Evolutionary conservation across 2,888 invertebrate species (phyloP).

Genomic region (Dasypogon diadema): DNA sequence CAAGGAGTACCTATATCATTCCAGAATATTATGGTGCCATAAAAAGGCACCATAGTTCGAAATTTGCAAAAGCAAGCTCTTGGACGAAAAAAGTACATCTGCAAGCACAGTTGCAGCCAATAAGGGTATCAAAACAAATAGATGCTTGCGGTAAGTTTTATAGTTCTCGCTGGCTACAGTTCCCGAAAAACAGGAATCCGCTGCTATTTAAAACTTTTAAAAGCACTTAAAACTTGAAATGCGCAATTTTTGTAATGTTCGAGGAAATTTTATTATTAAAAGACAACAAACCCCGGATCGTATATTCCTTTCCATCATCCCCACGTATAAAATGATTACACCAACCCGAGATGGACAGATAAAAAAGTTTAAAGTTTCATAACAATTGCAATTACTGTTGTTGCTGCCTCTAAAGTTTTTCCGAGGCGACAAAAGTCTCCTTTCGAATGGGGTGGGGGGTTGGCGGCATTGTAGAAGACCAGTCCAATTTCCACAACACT

Average conservation of each 20-base stretch:
- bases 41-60: too few relatives aligned
- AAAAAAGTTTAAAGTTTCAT: slow-evolving; percentile 45
- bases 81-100: too few relatives aligned
- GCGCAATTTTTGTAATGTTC: slow-evolving; percentile 26
- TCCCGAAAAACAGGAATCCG: background rate
- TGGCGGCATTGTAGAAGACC: background rate
- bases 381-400: slow-evolving; percentile 40
- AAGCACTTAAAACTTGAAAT: slow-evolving; percentile 41
- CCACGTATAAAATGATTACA: slow-evolving; percentile 41
- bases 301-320: slow-evolving; percentile 28
- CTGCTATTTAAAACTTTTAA: background rate
- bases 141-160: too few relatives aligned
- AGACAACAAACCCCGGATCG: slow-evolving; percentile 19
- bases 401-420: background rate
- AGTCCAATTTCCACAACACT: slow-evolving; percentile 28
- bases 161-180: too few relatives aligned
- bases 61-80: too few relatives aligned
- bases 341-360: background rate
- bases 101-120: too few relatives aligned
- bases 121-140: too few relatives aligned
- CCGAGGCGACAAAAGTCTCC: background rate
- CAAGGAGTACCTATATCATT: too few relatives aligned
- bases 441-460: background rate
- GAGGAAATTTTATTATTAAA: slow-evolving; percentile 14
- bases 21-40: too few relatives aligned